Evolutionary conservation across 1,140 invertebrate genomes (phyloP), one percentile per base, ranked within the genome.

Genomic region (Danaus melanippus): DNA sequence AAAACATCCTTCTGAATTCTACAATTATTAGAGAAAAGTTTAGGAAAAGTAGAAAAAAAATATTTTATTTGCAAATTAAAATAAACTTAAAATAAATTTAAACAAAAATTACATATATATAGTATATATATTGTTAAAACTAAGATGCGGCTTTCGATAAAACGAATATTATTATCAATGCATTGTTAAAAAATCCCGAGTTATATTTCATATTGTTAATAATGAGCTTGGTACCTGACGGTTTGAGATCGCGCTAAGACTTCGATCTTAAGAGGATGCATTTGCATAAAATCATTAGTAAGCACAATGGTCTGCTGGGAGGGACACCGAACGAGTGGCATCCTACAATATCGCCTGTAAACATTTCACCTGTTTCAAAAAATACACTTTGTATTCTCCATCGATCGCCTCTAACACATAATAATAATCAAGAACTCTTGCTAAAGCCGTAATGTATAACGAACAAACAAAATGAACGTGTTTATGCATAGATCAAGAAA

Each of bases 231-330:
- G 78, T 86, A 81, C 83, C 83, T 84, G 80, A 86, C 80, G 79
- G 76, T 80, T 84, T 58, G 79, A 84, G 80, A 84, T 86, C 83
- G 83, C 83, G 79, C 77, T 86, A 86, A 84, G 82, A 82, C 83
- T 82, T 81, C 81, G 79, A 86, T 86, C 81, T 86, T 79, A 86
- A 84, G 81, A 86, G 76, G 71, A 67, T 84, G 74, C 84, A 86
- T 86, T 86, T 86, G 84, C 84, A 86, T 86, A 86, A 86, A 86
- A 84, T 86, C 84, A 84, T 86, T 86, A 86, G 84, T 80, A 84
- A 84, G 84, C 84, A 86, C 84, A 86, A 86, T 86, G 84, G 76
- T 77, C 74, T 67, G 69, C 75, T 71, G 76, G 79, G 77, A 82
- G 80, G 79, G 83, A 86, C 81, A 81, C 74, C 78, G 67, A 64